phyloP scores from a whole-genome alignment of 2,797 vertebrate species.

The Hephaestus fuliginosus region DNA sequence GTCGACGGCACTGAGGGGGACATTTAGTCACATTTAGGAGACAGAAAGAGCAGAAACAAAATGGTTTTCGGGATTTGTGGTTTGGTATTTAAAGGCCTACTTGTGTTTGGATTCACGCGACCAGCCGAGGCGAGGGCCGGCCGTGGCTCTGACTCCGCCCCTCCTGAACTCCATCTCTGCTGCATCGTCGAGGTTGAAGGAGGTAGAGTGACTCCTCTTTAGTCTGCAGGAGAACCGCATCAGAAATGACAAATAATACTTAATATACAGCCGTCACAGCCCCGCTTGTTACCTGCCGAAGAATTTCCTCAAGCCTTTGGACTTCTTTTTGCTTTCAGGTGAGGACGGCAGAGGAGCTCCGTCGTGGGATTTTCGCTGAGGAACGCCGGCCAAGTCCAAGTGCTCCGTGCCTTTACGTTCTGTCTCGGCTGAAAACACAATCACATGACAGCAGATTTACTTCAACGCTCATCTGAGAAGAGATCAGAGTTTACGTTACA shows the following conservation, averaged over 20 bases:
- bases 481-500: not conserved
- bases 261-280: not conserved
- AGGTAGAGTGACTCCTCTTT: conserved; percentile 95
- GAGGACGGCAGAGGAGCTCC: conserved; percentile 83
- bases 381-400: conserved; percentile 89
- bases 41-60: too few relatives aligned
- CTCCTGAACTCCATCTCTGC: conserved; percentile 92
- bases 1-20: conserved; percentile 85
- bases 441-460: not conserved
- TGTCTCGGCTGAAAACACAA: conserved; percentile 85
- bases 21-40: too few relatives aligned
- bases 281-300: conserved; percentile 90
- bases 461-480: not conserved
- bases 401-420: conserved; percentile 91
- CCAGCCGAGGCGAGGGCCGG: conserved; percentile 95
- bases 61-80: not conserved
- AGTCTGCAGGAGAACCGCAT: conserved; percentile 81
- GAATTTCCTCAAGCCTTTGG: conserved; percentile 93
- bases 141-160: conserved; percentile 95
- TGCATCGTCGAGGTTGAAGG: conserved; percentile 92
- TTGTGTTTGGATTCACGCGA: conserved; percentile 91
- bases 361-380: conserved; percentile 78
- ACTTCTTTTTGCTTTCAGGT: conserved; percentile 93
- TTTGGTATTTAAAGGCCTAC: conserved; percentile 62
- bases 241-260: not conserved